Evolutionary conservation across 1,140 invertebrate species (phyloP), one percentile per base, ranked within the genome.

Genomic region (Battus philenor): DNA sequence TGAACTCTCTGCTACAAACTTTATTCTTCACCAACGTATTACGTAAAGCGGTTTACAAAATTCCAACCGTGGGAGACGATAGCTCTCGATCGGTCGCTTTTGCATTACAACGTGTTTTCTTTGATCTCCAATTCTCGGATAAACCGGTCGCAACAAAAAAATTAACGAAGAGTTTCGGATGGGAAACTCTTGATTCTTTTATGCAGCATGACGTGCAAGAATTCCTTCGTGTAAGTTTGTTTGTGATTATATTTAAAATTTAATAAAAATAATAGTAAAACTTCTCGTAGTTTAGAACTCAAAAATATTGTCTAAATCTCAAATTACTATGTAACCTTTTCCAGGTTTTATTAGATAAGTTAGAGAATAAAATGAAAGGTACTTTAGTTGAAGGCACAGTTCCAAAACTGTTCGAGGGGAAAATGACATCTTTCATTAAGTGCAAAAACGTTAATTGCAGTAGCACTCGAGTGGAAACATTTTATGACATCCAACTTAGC

Each of bases 181-280:
- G 98, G 98, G 98, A 99, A 86, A 98, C 98, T 0, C 86, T 99
- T 8, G 98, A 99, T 80, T 98, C 97, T n/a, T 99, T 99, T 86
- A 99, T 99, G 97, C 98, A 99, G 76, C 98, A 99, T 86, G 98
- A 99, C 88, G 98, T 99, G 6, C 80, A 85, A 50, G 80, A 85
- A 57, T 82, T 85, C 62, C 57, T 85, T 12, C 59, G 80, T 34
- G 80, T 82, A 52, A 62, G 59, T 50, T 30, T 20, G 18, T n/a
- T n/a, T n/a, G n/a, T n/a, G n/a, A n/a, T n/a, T n/a, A n/a, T n/a
- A n/a, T n/a, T n/a, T n/a, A n/a, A n/a, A n/a, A n/a, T n/a, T n/a
- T n/a, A n/a, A n/a, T n/a, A n/a, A n/a, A n/a, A n/a, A n/a, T n/a
- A n/a, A n/a, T n/a, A n/a, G n/a, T n/a, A n/a, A n/a, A n/a, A n/a